Evolutionary conservation across 2,797 vertebrate species (phyloP).

Genomic region (Megalops cyprinoides): DNA sequence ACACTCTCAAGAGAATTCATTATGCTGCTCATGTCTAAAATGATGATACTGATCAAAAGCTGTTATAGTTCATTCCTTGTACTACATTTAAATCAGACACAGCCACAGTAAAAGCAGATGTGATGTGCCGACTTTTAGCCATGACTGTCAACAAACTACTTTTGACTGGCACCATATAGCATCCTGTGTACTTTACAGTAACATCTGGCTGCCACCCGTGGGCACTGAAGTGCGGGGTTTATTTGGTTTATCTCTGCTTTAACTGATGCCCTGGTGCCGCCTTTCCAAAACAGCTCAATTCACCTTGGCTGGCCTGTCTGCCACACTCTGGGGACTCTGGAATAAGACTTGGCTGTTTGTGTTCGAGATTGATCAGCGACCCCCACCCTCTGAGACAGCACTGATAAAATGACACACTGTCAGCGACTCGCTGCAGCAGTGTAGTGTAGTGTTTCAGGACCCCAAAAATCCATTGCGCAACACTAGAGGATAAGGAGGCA

Average conservation of each 20-base stretch:
- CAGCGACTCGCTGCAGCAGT: not conserved
- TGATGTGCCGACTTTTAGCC: no score
- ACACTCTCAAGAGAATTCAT: no score
- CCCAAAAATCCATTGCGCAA: not conserved
- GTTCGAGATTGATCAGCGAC: no score
- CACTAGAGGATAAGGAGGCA: not conserved
- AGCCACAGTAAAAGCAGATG: no score
- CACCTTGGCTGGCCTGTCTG: not conserved
- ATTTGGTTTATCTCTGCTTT: not conserved
- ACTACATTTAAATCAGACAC: not conserved
- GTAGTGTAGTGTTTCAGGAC: not conserved
- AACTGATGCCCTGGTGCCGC: not conserved
- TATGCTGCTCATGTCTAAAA: no score
- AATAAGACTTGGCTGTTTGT: no score
- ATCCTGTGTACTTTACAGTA: not conserved
- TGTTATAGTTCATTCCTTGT: not conserved
- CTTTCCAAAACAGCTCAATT: not conserved
- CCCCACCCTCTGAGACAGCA: no score
- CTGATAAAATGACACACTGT: no score
- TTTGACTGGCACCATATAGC: not conserved
- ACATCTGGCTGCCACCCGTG: no score
- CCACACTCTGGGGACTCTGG: not conserved
- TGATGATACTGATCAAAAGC: no score
- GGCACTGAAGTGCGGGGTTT: no score
- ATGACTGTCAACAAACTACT: no score